Percentiles rank a stretch among this genome's conserved stretches.
Evolutionary conservation across 2,113 vertebrate species (phyloP).

Genomic region (Thamnophis sirtalis): DNA sequence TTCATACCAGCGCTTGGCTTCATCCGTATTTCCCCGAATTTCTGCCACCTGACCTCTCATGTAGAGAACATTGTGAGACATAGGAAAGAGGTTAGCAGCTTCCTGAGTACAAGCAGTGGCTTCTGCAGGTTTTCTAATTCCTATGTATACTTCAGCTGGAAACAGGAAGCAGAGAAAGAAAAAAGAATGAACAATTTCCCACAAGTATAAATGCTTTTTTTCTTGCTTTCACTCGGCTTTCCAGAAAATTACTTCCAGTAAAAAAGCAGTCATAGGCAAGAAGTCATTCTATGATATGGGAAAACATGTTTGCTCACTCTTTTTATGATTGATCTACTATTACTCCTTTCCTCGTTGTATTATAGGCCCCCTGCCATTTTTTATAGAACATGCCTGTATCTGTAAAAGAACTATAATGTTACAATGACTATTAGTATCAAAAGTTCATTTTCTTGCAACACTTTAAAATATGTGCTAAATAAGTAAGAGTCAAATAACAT

Average conservation of each 20-base stretch:
- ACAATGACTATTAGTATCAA: not conserved
- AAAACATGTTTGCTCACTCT: not conserved
- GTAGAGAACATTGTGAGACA: slow-evolving; percentile 95
- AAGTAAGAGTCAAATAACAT: not conserved
- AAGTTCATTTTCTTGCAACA: not conserved
- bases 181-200: slow-evolving; percentile 14
- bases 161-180: slow-evolving; percentile 18
- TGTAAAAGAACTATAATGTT: not conserved
- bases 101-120: slow-evolving; percentile 95
- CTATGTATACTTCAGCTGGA: slow-evolving; percentile 93
- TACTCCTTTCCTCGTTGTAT: not conserved
- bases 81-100: slow-evolving; percentile 92
- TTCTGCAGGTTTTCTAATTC: slow-evolving; percentile 92
- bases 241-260: not conserved
- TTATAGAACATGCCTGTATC: not conserved
- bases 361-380: not conserved
- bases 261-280: not conserved
- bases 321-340: not conserved
- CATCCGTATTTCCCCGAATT: slow-evolving; percentile 87
- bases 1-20: slow-evolving; percentile 96
- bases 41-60: slow-evolving; percentile 95
- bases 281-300: not conserved
- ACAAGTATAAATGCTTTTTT: not conserved
- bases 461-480: not conserved
- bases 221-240: not conserved